Conservation (phyloP, 1,140 invertebrate genomes). For the Berghia stephanieae region DNA sequence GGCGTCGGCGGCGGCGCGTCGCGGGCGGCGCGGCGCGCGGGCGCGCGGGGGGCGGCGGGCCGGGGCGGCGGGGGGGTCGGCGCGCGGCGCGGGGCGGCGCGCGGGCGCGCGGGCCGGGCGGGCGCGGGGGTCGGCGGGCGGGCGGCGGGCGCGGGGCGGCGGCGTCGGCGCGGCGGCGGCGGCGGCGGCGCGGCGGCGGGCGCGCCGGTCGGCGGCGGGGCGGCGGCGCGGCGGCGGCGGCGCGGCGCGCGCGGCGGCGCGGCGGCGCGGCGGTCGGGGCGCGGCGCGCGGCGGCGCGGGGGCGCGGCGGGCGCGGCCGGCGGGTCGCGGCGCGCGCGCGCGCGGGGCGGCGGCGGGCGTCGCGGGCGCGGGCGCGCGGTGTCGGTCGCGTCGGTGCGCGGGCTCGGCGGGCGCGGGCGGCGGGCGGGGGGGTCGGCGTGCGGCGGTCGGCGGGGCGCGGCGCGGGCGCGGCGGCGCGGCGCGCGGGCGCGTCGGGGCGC, state of each 20-base stretch:
- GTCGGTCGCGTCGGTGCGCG: neutral
- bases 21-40: neutral
- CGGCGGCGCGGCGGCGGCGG: too few species aligned
- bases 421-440: neutral
- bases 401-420: neutral
- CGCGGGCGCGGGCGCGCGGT: neutral
- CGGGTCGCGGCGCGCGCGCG: neutral
- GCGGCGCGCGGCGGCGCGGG: neutral
- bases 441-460: neutral
- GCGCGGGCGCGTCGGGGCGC: neutral
- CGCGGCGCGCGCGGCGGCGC: too few species aligned
- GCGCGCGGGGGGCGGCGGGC: neutral
- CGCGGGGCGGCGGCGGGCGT: neutral
- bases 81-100: neutral
- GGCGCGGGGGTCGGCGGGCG: neutral
- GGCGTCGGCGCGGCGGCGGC: too few species aligned
- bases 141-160: neutral
- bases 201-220: too few species aligned
- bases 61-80: neutral
- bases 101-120: neutral
- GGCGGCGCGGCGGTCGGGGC: neutral
- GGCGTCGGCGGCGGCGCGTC: neutral
- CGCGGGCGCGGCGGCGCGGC: neutral
- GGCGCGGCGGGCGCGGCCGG: neutral
- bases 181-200: neutral